Conservation (phyloP, 2,888 invertebrate genomes). For the Linyphia triangularis region DNA sequence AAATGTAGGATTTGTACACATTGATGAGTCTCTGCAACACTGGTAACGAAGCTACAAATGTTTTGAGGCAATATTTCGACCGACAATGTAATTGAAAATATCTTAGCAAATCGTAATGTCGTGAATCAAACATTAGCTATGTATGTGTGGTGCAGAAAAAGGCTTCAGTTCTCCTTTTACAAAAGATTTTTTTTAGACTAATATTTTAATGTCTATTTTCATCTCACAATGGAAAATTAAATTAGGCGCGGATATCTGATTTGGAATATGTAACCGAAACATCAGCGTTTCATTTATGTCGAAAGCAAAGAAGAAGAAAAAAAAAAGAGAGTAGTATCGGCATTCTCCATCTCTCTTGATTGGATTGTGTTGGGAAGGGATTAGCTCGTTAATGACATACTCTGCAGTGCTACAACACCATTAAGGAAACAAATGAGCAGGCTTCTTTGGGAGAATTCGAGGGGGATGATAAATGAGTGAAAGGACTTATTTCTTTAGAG, state of each 20-base stretch:
- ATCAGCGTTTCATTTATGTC: background rate
- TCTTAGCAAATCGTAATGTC: no score
- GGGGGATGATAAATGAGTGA: background rate
- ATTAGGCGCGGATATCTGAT: conserved; percentile 31
- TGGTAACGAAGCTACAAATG: no score
- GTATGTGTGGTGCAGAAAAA: no score
- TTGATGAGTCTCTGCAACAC: no score
- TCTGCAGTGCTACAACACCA: background rate
- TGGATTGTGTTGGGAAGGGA: background rate
- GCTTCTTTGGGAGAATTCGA: background rate
- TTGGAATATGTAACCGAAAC: conserved; percentile 26
- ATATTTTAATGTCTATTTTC: conserved; percentile 14
- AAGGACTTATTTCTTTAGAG: background rate
- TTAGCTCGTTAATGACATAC: background rate
- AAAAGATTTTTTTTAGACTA: no score
- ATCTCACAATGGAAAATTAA: conserved; percentile 20
- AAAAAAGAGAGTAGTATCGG: background rate
- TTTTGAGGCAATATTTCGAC: no score
- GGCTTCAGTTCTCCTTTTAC: no score
- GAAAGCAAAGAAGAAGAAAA: background rate
- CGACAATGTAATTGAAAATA: no score
- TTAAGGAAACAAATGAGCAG: background rate
- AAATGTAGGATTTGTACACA: no score
- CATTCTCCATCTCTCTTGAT: background rate
- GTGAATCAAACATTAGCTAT: no score